phyloP scores from a whole-genome alignment of 2,113 vertebrate genomes.

The Neotragus moschatus region DNA sequence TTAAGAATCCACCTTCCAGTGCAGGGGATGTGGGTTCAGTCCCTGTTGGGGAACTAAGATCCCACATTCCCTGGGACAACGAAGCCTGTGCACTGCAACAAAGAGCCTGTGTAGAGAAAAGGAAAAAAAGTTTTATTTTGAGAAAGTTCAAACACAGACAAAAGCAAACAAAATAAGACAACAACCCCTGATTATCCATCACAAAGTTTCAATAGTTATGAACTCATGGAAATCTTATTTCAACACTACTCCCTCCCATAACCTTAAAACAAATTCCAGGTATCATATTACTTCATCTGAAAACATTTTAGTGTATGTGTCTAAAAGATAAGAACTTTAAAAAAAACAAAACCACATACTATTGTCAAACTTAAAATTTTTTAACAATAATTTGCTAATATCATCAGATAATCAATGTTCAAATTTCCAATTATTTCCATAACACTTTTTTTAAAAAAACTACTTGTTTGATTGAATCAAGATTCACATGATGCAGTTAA shows the following conservation, averaged over 20 bases:
- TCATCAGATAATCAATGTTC: background rate
- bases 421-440: background rate
- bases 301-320: background rate
- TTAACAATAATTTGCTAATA: background rate
- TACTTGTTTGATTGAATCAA: background rate
- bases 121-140: background rate
- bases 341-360: background rate
- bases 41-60: background rate
- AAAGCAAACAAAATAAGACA: background rate
- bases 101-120: background rate
- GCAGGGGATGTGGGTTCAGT: background rate
- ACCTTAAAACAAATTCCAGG: background rate
- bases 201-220: background rate
- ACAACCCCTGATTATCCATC: background rate
- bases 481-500: background rate
- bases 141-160: background rate
- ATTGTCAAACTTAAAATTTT: background rate
- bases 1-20: background rate
- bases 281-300: background rate
- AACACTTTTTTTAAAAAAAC: background rate
- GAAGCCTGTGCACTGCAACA: background rate
- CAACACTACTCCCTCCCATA: background rate
- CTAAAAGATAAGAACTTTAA: background rate
- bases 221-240: background rate
- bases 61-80: background rate